phyloP scores from a whole-genome alignment of 2,113 vertebrate species.

The Morphnarchus princeps region DNA sequence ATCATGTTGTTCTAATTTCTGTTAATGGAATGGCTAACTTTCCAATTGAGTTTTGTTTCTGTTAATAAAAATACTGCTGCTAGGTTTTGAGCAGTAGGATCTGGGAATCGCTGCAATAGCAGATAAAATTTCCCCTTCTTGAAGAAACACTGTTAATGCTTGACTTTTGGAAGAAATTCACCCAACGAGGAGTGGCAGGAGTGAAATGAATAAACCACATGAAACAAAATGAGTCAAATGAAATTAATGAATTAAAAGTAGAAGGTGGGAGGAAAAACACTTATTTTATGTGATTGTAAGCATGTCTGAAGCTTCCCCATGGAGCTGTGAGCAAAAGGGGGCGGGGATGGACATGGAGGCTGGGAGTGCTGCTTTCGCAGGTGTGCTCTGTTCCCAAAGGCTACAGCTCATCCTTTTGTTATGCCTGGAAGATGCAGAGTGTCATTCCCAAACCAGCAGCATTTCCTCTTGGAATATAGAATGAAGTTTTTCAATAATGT shows the following conservation, averaged over 20 bases:
- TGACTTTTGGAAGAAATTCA: not conserved
- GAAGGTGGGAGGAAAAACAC: not conserved
- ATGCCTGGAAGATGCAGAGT: not conserved
- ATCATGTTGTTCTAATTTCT: not conserved
- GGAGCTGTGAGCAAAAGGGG: not conserved
- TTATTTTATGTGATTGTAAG: not conserved
- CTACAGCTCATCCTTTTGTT: not conserved
- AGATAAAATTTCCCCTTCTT: not conserved
- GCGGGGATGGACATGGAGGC: not conserved
- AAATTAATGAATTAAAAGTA: not conserved
- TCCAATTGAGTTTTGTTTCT: not conserved
- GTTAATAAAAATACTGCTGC: not conserved
- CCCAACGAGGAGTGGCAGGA: not conserved
- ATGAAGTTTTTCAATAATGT: not conserved
- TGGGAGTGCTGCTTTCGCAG: not conserved
- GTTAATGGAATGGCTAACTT: not conserved
- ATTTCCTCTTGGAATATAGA: not conserved
- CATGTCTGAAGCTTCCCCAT: not conserved
- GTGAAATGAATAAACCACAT: not conserved
- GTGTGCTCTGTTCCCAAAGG: not conserved
- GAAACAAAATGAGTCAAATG: not conserved
- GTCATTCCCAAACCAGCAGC: not conserved
- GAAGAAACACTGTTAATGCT: not conserved
- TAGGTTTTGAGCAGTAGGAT: not conserved
- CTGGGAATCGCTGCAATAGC: not conserved